A percentile compares a stretch with the other conserved stretches of the same genome.
These are phyloP conservation scores for Acleris sparsana DNA, from an alignment of 2,888 invertebrate genomes.

Conservation along the genomic window DNA sequence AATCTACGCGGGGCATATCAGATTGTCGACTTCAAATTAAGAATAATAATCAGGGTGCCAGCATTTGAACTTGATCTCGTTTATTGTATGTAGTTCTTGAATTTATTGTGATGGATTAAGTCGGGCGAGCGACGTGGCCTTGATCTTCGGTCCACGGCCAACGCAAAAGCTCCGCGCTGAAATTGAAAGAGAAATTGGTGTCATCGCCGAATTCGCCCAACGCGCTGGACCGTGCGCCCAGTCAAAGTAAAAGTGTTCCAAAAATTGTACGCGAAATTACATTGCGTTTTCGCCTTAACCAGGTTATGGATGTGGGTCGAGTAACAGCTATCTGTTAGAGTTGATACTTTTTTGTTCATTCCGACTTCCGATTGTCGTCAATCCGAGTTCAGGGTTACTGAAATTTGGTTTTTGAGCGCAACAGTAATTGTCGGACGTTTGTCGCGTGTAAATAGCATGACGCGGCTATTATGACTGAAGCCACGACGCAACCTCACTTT, in stretches of 20 bases:
- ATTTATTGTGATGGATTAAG: conserved; percentile 4
- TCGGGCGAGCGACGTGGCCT: conserved; percentile 42
- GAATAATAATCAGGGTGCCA: no score
- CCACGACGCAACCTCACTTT: background rate
- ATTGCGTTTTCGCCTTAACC: conserved; percentile 82
- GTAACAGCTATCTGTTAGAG: conserved; percentile 77
- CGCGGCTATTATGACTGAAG: conserved; percentile 7
- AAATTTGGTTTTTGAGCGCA: conserved; percentile 51
- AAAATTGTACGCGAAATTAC: conserved; percentile 81
- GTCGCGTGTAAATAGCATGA: conserved; percentile 23
- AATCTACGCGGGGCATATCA: conserved; percentile 19
- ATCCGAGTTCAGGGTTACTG: conserved; percentile 65
- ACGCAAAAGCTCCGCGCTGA: conserved; percentile 56
- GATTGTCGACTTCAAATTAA: conserved; percentile 9
- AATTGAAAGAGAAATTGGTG: conserved; percentile 82
- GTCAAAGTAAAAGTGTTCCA: conserved; percentile 82
- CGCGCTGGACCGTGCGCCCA: conserved; percentile 62
- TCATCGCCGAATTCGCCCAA: conserved; percentile 68
- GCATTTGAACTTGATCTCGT: conserved; percentile 6
- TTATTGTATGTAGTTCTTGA: conserved; percentile 12
- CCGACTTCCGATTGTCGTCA: conserved; percentile 59
- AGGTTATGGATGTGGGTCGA: conserved; percentile 78
- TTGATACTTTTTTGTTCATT: conserved; percentile 64
- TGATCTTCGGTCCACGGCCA: conserved; percentile 46
- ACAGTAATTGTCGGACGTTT: conserved; percentile 32